Evolutionary conservation across 2,797 vertebrate species (phyloP).

Genomic region (Triplophysa yarkandensis): DNA sequence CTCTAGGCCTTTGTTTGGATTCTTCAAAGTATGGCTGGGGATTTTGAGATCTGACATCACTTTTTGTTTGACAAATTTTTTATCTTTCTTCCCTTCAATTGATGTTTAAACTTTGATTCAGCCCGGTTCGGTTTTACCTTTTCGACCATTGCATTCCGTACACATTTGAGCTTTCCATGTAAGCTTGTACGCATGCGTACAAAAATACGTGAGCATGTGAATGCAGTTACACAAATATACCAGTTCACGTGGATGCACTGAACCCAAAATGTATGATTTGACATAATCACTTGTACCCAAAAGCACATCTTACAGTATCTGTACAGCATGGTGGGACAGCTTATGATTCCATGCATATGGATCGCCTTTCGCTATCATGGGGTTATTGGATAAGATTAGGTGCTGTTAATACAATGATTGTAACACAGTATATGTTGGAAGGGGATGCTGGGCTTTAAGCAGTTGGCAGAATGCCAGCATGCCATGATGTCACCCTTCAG

Average conservation of each 20-base stretch:
- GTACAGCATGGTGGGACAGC: not conserved
- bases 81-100: not conserved
- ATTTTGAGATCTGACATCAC: constrained; percentile 24
- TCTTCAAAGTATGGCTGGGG: constrained; percentile 22
- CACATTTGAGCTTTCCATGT: not conserved
- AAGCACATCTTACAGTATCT: not conserved
- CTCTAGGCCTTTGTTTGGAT: constrained; percentile 16
- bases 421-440: constrained; percentile 21
- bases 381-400: constrained; percentile 28
- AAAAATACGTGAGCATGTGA: not conserved
- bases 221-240: not conserved
- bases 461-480: constrained; percentile 75
- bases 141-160: not conserved
- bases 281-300: not conserved
- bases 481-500: constrained; percentile 83
- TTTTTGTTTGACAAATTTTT: constrained; percentile 3
- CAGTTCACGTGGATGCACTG: not conserved
- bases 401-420: constrained; percentile 31
- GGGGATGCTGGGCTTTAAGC: constrained; percentile 58
- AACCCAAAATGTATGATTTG: not conserved
- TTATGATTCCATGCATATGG: constrained; percentile 10
- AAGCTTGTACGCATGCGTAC: not conserved
- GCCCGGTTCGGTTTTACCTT: not conserved
- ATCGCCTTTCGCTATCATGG: constrained; percentile 5
- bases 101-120: not conserved